These are phyloP conservation scores for Platycnemis pennipes DNA, from an alignment of 2,888 invertebrate genomes.

Conservation along the genomic window DNA sequence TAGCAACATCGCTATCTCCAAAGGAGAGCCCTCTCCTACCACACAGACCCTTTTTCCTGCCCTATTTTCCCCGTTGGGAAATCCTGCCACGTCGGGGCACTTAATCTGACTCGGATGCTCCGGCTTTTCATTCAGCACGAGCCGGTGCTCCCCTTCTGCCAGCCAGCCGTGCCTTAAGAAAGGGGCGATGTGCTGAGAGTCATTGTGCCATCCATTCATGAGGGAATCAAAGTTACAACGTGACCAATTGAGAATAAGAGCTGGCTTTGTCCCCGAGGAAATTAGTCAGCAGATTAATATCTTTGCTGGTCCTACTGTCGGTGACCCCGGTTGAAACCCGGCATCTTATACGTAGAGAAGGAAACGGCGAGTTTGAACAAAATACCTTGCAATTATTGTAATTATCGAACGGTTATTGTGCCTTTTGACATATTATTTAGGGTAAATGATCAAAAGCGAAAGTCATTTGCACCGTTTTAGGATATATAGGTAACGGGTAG, in stretches of 20 bases:
- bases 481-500: no score
- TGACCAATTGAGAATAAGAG: not conserved
- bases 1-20: not conserved
- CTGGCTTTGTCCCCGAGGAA: not conserved
- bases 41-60: not conserved
- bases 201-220: not conserved
- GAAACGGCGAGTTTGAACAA: not conserved
- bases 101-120: not conserved
- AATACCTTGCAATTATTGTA: not conserved
- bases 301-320: not conserved
- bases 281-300: conserved; percentile 6
- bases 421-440: not conserved
- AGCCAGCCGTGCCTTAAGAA: not conserved
- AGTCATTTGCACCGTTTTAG: no score
- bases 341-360: not conserved
- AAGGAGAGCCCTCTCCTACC: not conserved
- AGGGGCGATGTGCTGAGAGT: not conserved
- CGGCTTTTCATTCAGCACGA: not conserved
- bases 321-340: not conserved
- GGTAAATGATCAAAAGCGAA: no score
- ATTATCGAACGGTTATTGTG: not conserved
- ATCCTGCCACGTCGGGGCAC: not conserved
- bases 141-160: not conserved
- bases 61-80: not conserved
- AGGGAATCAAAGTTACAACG: not conserved